Percentiles rank a stretch among this genome's conserved stretches.
These are phyloP conservation scores for Bombycilla garrulus DNA, from an alignment of 2,113 vertebrate species.

Conservation along the genomic window DNA sequence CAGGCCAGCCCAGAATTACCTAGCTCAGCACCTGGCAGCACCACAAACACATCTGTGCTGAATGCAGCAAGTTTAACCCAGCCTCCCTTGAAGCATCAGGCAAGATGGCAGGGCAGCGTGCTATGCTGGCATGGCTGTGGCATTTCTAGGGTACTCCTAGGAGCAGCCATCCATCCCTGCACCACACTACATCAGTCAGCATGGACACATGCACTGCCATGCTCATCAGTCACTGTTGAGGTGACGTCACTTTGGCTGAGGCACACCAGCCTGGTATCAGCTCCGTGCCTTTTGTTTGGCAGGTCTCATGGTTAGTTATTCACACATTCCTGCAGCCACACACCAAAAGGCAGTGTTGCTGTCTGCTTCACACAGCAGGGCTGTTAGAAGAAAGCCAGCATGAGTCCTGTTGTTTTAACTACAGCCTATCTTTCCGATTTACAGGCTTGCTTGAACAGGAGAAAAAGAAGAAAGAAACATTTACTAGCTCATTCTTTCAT, in stretches of 20 bases:
- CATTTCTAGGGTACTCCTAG: background rate
- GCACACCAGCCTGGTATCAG: background rate
- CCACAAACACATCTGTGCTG: background rate
- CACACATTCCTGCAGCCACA: background rate
- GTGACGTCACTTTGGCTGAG: background rate
- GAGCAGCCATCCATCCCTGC: background rate
- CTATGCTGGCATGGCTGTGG: accelerated
- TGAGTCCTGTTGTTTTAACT: background rate
- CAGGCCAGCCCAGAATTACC: background rate
- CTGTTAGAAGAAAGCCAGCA: background rate
- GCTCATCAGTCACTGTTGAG: background rate
- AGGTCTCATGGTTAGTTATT: background rate
- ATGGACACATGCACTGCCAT: accelerated
- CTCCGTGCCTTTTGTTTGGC: background rate
- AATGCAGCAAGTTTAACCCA: background rate
- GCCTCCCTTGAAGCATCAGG: background rate
- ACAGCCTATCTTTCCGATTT: background rate
- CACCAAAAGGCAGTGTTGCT: background rate
- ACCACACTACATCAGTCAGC: background rate
- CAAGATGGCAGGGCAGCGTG: background rate
- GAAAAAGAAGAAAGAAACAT: background rate
- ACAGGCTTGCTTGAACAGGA: background rate
- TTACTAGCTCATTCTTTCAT: background rate
- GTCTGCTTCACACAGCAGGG: background rate
- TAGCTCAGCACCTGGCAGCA: conserved; percentile 25